Base-by-base conservation (phyloP, 1,140 invertebrate genomes). In the Myzus persicae region DNA sequence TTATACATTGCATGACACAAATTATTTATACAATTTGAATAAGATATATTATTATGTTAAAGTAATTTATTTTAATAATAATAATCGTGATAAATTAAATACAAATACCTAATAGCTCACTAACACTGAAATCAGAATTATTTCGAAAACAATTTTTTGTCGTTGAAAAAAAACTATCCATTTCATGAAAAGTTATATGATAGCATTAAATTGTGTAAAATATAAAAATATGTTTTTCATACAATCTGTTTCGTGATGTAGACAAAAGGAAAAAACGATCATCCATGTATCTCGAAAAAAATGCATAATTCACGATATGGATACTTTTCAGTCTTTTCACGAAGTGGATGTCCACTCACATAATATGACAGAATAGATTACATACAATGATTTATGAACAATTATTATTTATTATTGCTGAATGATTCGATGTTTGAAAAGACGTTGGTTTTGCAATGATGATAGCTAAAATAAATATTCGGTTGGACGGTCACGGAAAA, bases 351-450 rank as follows among this genome's bases (percentile, higher is more conserved):
- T 76, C 59, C 59, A 76, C 59, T 76, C n/a, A 76, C 36, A 76
- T 18, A 76, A 76, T 76, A 76, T n/a, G 31, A 76, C 59, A n/a
- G 59, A 76, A 76, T 76, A 76, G 59, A 76, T 76, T 76, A n/a
- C 59, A 76, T n/a, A n/a, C 31, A 76, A 76, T n/a, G 59, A 76
- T 76, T 67, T 67, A 67, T 67, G 59, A 67, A 67, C 59, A 67
- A 67, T 67, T 67, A 67, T 67, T 76, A 76, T 76, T 76, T 76
- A 76, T 76, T 76, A 76, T 76, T 76, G 59, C 31, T n/a, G 31
- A 76, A 76, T n/a, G n/a, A 76, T 76, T 76, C 59, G 14, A 76
- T 76, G 14, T 76, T 76, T 76, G 59, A 76, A 76, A 76, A 5
- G 14, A 76, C 31, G 31, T 76, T n/a, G n/a, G 59, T n/a, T n/a